Evolutionary conservation across 2,888 invertebrate genomes (phyloP), one percentile per base, ranked within the genome.

Genomic region (Dinocampus coccinellae): DNA sequence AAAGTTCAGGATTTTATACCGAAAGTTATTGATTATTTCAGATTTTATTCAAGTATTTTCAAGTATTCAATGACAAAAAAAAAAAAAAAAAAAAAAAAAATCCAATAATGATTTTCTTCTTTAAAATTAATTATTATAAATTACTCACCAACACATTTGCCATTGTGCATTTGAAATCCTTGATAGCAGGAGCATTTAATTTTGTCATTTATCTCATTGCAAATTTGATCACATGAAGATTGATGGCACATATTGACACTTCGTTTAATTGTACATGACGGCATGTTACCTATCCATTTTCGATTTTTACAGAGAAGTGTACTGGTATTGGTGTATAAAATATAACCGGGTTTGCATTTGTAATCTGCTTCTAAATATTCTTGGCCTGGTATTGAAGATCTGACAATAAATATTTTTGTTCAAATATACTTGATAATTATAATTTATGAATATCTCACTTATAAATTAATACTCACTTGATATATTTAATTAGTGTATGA

Each of bases 311-410:
- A 87, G 34, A 86, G 77, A 65, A 87, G 74, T 67, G 84, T 80
- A 63, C 76, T 83, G 42, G 72, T 77, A 64, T 78, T 74, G 47
- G 79, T 78, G 24, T 70, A 73, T 82, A 85, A 81, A 69, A 77
- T 77, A 74, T 77, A 86, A 16, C 86, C 86, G 7, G 82, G 79
- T 22, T 80, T 82, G 72, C 87, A 87, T 73, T 85, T 84, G 79
- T 87, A 87, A 75, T 87, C 84, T 2, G 87, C 87, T 72, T 87
- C 87, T 67, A 87, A 79, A 74, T 87, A 87, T 76, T 85, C 86
- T 76, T 85, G 83, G 3, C 82, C 85, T 24, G 87, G 87, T 64
- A 79, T 75, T 58, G 87, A 86, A 9, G 87, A 87, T 75, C 87
- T 87, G 78, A n/a, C n/a, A n/a, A n/a, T n/a, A n/a, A n/a, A n/a